phyloP scores from a whole-genome alignment of 2,797 vertebrate genomes.

The Echiichthys vipera region DNA sequence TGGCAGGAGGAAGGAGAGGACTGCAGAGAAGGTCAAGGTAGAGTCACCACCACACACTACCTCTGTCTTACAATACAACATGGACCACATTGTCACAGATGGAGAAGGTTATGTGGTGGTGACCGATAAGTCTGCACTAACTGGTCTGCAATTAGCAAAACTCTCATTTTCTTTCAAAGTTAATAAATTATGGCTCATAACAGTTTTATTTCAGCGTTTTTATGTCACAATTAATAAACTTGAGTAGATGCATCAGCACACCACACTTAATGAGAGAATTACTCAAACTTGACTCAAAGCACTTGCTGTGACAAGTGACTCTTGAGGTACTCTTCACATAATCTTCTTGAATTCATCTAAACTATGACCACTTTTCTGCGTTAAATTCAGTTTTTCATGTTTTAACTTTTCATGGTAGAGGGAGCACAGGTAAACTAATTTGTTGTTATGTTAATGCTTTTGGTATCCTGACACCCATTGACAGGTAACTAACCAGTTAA shows the following conservation, averaged over 20 bases:
- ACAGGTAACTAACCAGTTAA: too few relatives aligned
- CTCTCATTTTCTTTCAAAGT: conserved; percentile 20
- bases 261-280: conserved; percentile 12
- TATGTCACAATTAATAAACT: conserved; percentile 39
- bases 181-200: conserved; percentile 30
- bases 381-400: background rate
- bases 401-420: background rate
- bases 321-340: background rate
- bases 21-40: conserved; percentile 65
- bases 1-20: conserved; percentile 71
- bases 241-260: conserved; percentile 8
- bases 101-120: conserved; percentile 8
- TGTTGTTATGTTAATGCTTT: too few relatives aligned
- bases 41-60: conserved; percentile 47
- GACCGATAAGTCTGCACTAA: conserved; percentile 36
- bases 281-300: conserved; percentile 34
- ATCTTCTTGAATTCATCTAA: background rate
- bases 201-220: conserved; percentile 37
- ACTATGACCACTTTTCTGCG: background rate
- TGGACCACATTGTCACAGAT: conserved; percentile 18
- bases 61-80: background rate
- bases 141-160: conserved; percentile 34
- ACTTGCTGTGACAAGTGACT: conserved; percentile 24
- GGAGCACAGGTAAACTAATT: background rate
- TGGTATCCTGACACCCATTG: too few relatives aligned